These are phyloP conservation scores for Limenitis camilla DNA, from an alignment of 2,888 invertebrate genomes.

Conservation along the genomic window DNA sequence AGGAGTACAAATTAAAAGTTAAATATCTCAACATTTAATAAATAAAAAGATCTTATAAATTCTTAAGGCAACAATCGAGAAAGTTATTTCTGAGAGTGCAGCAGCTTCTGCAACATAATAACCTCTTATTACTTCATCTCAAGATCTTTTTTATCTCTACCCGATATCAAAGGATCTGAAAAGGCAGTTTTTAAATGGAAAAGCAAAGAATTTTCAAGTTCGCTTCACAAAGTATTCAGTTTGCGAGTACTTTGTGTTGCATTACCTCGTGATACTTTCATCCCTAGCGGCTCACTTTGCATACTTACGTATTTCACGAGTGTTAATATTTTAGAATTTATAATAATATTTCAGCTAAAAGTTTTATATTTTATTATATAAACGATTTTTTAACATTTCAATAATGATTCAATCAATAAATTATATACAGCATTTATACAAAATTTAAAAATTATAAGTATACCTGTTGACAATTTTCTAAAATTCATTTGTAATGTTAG, in stretches of 20 bases:
- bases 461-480: no score
- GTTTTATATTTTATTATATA: no score
- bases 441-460: no score
- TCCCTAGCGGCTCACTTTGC: not conserved
- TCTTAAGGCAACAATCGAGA: not conserved
- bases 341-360: no score
- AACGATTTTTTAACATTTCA: no score
- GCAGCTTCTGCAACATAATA: not conserved
- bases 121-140: not conserved
- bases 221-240: constrained; percentile 10
- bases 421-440: no score
- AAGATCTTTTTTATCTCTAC: constrained; percentile 5
- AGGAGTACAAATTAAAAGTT: no score
- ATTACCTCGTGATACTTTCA: constrained; percentile 8
- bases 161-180: constrained; percentile 10
- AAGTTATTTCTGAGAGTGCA: not conserved
- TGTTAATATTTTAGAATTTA: no score
- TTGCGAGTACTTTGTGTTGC: constrained; percentile 11
- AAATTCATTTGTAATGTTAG: no score
- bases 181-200: constrained; percentile 8
- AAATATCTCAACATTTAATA: not conserved
- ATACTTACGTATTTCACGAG: not conserved
- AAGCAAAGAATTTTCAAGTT: constrained; percentile 6
- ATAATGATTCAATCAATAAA: no score
- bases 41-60: not conserved